Percentiles rank a stretch among this genome's conserved stretches.
phyloP scores from a whole-genome alignment of 2,888 invertebrate species.

The Hololepta plana region DNA sequence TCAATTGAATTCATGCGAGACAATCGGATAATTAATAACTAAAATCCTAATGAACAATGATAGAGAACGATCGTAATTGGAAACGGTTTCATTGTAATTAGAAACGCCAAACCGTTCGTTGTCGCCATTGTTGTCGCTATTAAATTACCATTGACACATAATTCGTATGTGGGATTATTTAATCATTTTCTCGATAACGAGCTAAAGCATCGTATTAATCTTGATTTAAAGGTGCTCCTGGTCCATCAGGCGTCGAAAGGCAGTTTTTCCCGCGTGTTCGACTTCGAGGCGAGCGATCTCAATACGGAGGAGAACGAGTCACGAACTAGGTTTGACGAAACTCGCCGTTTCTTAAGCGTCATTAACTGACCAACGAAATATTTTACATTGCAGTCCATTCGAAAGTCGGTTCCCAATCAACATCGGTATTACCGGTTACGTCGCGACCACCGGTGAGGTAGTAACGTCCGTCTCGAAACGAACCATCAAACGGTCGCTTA shows the following conservation, averaged over 20 bases:
- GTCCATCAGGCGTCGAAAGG: slow-evolving; percentile 82
- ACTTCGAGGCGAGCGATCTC: slow-evolving; percentile 79
- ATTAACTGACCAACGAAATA: slow-evolving; percentile 1
- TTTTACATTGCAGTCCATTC: slow-evolving; percentile 45
- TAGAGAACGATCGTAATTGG: too few species aligned
- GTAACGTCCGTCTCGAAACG: slow-evolving; percentile 17
- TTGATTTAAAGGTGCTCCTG: slow-evolving; percentile 50
- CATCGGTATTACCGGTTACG: slow-evolving; percentile 87
- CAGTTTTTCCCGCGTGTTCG: slow-evolving; percentile 86
- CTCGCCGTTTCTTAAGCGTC: neutral
- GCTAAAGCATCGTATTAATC: too few species aligned
- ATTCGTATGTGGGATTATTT: too few species aligned
- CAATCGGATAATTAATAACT: too few species aligned
- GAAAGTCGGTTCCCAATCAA: slow-evolving; percentile 90
- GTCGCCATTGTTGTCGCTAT: neutral
- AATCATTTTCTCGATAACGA: too few species aligned
- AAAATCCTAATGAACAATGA: too few species aligned
- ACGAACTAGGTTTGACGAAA: slow-evolving; percentile 47
- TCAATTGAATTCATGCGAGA: too few species aligned
- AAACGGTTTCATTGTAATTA: too few species aligned
- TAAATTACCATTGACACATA: slow-evolving; percentile 6
- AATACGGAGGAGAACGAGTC: slow-evolving; percentile 65
- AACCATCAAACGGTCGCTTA: slow-evolving; percentile 1
- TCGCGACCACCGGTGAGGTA: slow-evolving; percentile 90
- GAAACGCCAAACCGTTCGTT: too few species aligned